These are phyloP conservation scores for Synanthedon tipuliformis DNA, from an alignment of 2,888 invertebrate species.

Conservation along the genomic window DNA sequence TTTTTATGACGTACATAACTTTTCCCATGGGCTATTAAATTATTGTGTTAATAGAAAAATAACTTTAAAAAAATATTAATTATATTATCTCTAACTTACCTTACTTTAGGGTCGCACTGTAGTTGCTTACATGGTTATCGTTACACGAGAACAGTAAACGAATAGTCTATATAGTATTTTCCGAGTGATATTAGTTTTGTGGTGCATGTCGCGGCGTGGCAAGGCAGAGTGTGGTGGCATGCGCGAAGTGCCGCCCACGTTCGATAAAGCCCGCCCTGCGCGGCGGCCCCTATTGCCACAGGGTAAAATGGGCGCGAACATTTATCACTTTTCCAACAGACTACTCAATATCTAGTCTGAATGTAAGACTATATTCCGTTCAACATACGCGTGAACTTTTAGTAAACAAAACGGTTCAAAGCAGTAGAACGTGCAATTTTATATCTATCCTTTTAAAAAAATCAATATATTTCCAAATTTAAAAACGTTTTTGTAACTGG, in stretches of 20 bases:
- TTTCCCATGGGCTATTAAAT: constrained; percentile 8
- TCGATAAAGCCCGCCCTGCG: constrained; percentile 37
- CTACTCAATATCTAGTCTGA: too few species aligned
- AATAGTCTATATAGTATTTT: background rate
- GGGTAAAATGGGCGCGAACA: background rate
- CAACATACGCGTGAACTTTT: too few species aligned
- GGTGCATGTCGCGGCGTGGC: constrained; percentile 33
- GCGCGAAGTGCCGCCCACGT: constrained; percentile 50
- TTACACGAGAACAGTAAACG: background rate
- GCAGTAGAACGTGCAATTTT: too few species aligned
- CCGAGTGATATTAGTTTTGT: constrained; percentile 16
- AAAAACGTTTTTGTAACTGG: too few species aligned
- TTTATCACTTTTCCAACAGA: too few species aligned
- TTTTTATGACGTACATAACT: constrained; percentile 29
- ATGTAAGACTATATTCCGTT: too few species aligned
- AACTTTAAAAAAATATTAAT: background rate
- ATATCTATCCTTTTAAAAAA: too few species aligned
- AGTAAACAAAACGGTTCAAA: too few species aligned
- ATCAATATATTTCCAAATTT: too few species aligned
- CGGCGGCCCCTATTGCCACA: constrained; percentile 13
- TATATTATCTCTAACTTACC: constrained; percentile 3
- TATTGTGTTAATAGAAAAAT: background rate
- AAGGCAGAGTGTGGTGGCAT: constrained; percentile 25
- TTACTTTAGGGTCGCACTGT: background rate
- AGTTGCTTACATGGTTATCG: background rate